These are phyloP conservation scores for Bombylius discolor DNA, from an alignment of 2,888 invertebrate genomes.

Conservation along the genomic window DNA sequence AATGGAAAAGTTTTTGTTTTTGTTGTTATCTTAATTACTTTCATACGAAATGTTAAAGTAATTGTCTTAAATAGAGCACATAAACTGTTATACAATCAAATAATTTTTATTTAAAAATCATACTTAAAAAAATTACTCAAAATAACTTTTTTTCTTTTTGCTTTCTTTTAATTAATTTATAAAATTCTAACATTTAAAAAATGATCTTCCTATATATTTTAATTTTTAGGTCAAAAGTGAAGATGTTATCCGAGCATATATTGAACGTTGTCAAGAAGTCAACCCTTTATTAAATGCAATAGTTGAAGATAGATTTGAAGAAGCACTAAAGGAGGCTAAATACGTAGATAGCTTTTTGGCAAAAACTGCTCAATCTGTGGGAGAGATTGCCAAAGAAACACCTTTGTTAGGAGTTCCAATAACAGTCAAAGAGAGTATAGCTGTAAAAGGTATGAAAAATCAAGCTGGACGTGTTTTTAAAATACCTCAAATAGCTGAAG, in stretches of 20 bases:
- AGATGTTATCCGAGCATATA: constrained; percentile 56
- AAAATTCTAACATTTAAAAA: no score
- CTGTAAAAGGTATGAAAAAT: constrained; percentile 64
- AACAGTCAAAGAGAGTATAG: constrained; percentile 72
- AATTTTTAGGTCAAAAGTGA: constrained; percentile 53
- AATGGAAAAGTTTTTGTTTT: constrained; percentile 15
- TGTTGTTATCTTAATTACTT: no score
- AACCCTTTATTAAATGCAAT: constrained; percentile 69
- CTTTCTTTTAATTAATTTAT: no score
- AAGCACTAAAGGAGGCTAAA: constrained; percentile 62
- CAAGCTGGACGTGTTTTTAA: constrained; percentile 54
- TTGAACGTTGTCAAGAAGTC: constrained; percentile 61
- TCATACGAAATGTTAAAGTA: no score
- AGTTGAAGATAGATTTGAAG: constrained; percentile 62
- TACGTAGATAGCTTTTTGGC: constrained; percentile 55
- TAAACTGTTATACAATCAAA: no score
- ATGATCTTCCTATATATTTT: neutral
- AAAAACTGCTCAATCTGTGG: constrained; percentile 41
- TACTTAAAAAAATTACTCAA: no score
- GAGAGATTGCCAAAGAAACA: constrained; percentile 50
- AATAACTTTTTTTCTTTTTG: no score
- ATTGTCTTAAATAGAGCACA: no score
- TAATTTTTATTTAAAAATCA: no score
- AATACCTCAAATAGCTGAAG: constrained; percentile 47
- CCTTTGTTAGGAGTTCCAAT: constrained; percentile 75